Percentiles rank a stretch among this genome's conserved stretches.
phyloP scores from a whole-genome alignment of 1,140 invertebrate genomes.

The Papilio dardanus region DNA sequence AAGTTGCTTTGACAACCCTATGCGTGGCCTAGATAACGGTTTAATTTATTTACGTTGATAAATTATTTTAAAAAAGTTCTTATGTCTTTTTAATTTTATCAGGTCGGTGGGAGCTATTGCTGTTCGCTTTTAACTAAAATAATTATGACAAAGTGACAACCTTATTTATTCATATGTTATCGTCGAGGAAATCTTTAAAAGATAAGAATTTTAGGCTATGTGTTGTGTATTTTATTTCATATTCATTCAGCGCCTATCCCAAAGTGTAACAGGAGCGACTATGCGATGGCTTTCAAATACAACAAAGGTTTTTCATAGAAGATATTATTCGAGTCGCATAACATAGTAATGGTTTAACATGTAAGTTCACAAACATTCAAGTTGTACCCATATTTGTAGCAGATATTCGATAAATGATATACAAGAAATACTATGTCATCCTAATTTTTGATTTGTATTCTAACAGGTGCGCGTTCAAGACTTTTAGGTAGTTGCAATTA shows the following conservation, averaged over 20 bases:
- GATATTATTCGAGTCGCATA: not conserved
- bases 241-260: not conserved
- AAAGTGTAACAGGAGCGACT: not conserved
- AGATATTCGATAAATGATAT: not conserved
- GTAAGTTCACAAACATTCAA: not conserved
- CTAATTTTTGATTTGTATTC: not conserved
- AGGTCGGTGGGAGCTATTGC: not conserved
- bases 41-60: conserved; percentile 1
- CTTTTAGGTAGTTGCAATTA: not conserved
- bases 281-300: no score
- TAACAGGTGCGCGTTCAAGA: not conserved
- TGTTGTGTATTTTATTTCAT: not conserved
- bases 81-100: not conserved
- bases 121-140: not conserved
- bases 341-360: no score
- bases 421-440: not conserved
- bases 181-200: not conserved
- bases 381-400: not conserved
- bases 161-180: not conserved
- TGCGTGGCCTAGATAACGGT: conserved; percentile 29
- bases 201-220: not conserved
- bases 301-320: no score
- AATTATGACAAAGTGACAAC: not conserved
- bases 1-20: conserved; percentile 57
- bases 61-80: not conserved